phyloP scores from a whole-genome alignment of 2,888 invertebrate genomes.

The Icerya purchasi region DNA sequence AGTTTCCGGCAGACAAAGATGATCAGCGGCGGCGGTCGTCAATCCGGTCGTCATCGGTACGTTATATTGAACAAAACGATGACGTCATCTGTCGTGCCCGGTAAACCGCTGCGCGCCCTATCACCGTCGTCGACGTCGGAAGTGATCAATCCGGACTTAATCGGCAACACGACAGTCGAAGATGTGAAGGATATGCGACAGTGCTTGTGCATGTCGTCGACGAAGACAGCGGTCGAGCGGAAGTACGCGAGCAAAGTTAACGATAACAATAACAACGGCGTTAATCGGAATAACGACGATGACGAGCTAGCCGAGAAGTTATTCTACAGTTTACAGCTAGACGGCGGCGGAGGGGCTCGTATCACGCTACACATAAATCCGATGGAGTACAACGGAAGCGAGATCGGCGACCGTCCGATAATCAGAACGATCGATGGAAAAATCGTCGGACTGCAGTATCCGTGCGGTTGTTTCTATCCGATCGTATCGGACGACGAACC shows the following conservation, averaged over 20 bases:
- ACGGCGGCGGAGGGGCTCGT: too few species aligned
- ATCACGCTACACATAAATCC: too few species aligned
- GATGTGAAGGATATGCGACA: not conserved
- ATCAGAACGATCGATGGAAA: too few species aligned
- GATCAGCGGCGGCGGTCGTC: not conserved
- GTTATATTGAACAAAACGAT: not conserved
- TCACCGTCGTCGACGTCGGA: not conserved
- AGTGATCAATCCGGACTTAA: slow-evolving; percentile 7
- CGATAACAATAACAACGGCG: slow-evolving; percentile 1
- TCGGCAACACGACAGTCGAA: slow-evolving; percentile 3
- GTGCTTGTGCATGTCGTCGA: slow-evolving; percentile 3
- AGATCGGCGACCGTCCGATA: too few species aligned
- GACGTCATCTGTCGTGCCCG: not conserved
- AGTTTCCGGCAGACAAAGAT: not conserved
- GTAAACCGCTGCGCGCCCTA: slow-evolving; percentile 3
- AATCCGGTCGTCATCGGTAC: not conserved
- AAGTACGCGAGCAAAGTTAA: not conserved
- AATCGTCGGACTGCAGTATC: too few species aligned
- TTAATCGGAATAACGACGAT: not conserved
- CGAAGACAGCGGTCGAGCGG: slow-evolving; percentile 1
- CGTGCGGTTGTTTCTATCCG: not conserved
- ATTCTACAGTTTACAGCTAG: not conserved
- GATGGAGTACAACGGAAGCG: too few species aligned
- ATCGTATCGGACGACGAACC: not conserved
- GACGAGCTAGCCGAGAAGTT: not conserved